Evolutionary conservation across 2,113 vertebrate species (phyloP).

Genomic region (Nibea coibor): DNA sequence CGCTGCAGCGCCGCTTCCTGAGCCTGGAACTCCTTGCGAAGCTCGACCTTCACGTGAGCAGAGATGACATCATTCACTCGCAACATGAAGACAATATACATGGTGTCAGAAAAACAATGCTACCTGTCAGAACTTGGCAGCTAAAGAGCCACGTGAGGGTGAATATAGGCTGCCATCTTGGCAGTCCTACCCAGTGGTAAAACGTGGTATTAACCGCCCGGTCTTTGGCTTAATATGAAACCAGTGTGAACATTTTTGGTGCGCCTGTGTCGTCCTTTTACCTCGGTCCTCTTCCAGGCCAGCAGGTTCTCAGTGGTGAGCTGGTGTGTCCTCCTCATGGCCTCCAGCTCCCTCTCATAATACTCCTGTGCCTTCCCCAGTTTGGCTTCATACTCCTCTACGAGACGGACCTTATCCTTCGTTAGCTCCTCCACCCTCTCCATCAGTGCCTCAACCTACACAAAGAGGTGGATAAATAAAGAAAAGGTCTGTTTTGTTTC

Average conservation of each 20-base stretch:
- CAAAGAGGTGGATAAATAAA: not conserved
- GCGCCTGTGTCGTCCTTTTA: not conserved
- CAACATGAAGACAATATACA: not conserved
- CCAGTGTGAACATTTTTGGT: too few relatives aligned
- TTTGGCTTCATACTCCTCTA: conserved; percentile 95
- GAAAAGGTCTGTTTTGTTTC: not conserved
- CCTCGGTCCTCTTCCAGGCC: conserved; percentile 94
- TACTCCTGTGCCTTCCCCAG: conserved; percentile 93
- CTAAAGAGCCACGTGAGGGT: too few relatives aligned
- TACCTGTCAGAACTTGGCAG: too few relatives aligned
- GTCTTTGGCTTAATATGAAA: too few relatives aligned
- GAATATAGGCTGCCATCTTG: too few relatives aligned
- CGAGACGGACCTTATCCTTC: conserved; percentile 88
- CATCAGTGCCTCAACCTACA: conserved; percentile 87
- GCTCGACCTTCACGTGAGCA: conserved; percentile 80
- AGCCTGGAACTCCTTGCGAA: conserved; percentile 94
- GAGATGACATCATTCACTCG: not conserved
- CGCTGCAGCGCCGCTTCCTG: conserved; percentile 93
- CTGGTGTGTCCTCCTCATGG: conserved; percentile 94
- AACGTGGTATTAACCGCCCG: too few relatives aligned
- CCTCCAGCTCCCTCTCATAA: conserved; percentile 95
- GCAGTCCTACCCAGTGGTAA: too few relatives aligned
- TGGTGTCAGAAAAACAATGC: too few relatives aligned
- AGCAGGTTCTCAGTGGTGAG: conserved; percentile 95
- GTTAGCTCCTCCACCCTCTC: conserved; percentile 89